These are phyloP conservation scores for Montipora efflorescens DNA, from an alignment of 64 coral and sea anemone genomes.

Conservation along the genomic window DNA sequence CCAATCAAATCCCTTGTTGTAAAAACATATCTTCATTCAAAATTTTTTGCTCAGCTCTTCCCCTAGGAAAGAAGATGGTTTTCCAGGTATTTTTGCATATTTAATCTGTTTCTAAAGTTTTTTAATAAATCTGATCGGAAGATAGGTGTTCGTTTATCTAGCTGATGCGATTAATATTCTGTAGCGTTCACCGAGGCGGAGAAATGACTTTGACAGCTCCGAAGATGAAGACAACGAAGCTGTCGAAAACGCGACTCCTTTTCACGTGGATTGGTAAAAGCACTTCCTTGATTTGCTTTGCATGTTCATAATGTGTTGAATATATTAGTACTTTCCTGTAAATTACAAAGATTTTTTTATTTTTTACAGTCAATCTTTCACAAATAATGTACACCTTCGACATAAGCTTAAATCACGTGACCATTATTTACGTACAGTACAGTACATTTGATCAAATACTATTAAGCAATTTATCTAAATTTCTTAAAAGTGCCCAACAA, in stretches of 20 bases:
- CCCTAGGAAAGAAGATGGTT: neutral
- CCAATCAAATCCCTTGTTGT: slow-evolving; percentile 14
- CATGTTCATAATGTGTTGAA: neutral
- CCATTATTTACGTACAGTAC: too few species aligned
- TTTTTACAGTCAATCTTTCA: too few species aligned
- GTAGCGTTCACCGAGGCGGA: slow-evolving; percentile 48
- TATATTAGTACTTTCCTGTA: neutral
- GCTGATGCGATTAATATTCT: neutral
- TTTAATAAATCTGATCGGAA: neutral
- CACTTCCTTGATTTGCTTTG: neutral
- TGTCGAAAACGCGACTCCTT: slow-evolving; percentile 59
- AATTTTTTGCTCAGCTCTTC: slow-evolving; percentile 4
- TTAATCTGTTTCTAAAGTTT: neutral
- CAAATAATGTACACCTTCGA: too few species aligned
- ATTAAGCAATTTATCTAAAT: too few species aligned
- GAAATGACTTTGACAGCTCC: slow-evolving; percentile 79
- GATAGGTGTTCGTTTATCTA: neutral
- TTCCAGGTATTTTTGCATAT: slow-evolving; percentile 22
- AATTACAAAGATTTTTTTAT: too few species aligned
- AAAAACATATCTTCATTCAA: neutral
- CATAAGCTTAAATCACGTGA: too few species aligned
- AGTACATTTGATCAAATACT: too few species aligned
- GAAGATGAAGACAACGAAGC: slow-evolving; percentile 67
- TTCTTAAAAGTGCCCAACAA: too few species aligned
- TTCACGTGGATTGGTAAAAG: slow-evolving; percentile 77